Evolutionary conservation across 2,113 vertebrate genomes (phyloP).

Genomic region (Vulpes lagopus): DNA sequence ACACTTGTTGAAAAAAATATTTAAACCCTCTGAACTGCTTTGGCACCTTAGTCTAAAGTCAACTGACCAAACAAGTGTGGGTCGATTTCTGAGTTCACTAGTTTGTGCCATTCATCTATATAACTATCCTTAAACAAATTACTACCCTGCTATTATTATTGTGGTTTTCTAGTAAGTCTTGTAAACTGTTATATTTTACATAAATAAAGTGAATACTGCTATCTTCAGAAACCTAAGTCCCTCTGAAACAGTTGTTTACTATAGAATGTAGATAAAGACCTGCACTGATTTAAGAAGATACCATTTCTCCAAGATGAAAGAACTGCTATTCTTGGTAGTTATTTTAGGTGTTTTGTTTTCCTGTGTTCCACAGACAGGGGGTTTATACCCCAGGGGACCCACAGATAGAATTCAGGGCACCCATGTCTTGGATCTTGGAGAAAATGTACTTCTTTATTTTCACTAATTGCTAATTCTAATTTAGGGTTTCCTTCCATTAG

Average conservation of each 20-base stretch:
- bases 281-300: background rate
- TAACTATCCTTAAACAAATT: background rate
- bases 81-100: background rate
- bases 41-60: background rate
- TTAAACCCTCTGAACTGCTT: background rate
- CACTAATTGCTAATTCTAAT: background rate
- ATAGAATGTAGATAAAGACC: background rate
- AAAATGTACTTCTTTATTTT: conserved; percentile 24
- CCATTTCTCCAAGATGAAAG: background rate
- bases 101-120: background rate
- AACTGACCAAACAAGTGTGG: background rate
- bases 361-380: background rate
- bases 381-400: background rate
- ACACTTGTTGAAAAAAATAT: background rate
- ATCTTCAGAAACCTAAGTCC: background rate
- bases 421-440: background rate
- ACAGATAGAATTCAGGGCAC: background rate
- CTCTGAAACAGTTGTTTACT: background rate
- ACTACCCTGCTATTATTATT: background rate
- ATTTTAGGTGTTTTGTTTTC: background rate
- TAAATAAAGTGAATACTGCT: background rate
- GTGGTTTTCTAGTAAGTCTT: background rate
- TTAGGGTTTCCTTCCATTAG: background rate
- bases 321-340: background rate
- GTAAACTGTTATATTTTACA: background rate